Evolutionary conservation across 2,888 invertebrate genomes (phyloP).

Genomic region (Oeneis ivallda): DNA sequence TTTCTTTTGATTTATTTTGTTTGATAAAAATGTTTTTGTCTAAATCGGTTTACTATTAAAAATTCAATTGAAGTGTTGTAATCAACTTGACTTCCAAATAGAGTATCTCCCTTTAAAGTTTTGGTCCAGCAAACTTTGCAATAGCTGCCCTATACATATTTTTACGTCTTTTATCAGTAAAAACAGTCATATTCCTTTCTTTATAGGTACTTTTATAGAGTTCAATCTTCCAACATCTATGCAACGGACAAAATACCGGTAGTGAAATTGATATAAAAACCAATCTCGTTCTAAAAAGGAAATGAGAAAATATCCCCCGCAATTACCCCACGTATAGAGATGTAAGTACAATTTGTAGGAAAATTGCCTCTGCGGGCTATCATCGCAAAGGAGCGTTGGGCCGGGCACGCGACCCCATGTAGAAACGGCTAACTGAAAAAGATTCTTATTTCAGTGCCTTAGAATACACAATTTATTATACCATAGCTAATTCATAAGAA

Average conservation of each 20-base stretch:
- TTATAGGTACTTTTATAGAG: neutral
- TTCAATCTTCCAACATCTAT: slow-evolving; percentile 1
- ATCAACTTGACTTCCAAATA: neutral
- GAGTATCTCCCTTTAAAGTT: too few species aligned
- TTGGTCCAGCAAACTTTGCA: too few species aligned
- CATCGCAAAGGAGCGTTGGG: slow-evolving; percentile 60
- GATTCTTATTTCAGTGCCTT: neutral
- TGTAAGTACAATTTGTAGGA: slow-evolving; percentile 61
- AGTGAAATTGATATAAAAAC: slow-evolving; percentile 41
- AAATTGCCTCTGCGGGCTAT: slow-evolving; percentile 72
- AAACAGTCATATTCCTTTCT: too few species aligned
- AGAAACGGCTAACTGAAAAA: slow-evolving; percentile 1
- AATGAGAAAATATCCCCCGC: slow-evolving; percentile 58
- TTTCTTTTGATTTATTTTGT: neutral
- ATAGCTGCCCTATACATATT: too few species aligned
- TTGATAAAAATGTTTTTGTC: neutral
- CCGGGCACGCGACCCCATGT: slow-evolving; percentile 56
- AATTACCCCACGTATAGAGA: slow-evolving; percentile 51
- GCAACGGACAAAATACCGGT: slow-evolving; percentile 27
- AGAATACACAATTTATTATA: neutral
- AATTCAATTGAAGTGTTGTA: too few species aligned
- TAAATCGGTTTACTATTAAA: too few species aligned
- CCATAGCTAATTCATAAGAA: slow-evolving; percentile 28
- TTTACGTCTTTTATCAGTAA: too few species aligned
- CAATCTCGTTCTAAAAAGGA: slow-evolving; percentile 57